phyloP scores from a whole-genome alignment of 2,888 invertebrate genomes.

The Mesorhabditis sp. region DNA sequence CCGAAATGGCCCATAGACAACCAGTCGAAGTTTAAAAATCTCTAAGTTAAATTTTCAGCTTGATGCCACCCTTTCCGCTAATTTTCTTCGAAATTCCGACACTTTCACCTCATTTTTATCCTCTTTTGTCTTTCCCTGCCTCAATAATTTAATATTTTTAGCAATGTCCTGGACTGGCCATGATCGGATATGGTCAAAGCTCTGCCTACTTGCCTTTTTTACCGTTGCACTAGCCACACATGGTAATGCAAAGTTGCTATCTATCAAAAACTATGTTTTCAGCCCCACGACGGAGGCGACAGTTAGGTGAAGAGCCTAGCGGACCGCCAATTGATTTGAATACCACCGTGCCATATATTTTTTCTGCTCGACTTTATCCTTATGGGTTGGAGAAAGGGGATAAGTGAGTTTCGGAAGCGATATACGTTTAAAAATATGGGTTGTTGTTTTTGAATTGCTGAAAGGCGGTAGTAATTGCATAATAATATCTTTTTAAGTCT shows the following conservation, averaged over 20 bases:
- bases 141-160: too few species aligned
- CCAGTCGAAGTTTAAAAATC: too few species aligned
- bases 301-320: constrained; percentile 18
- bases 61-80: too few species aligned
- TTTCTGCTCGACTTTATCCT: constrained; percentile 55
- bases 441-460: too few species aligned
- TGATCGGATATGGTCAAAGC: neutral
- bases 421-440: constrained; percentile 19
- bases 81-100: too few species aligned
- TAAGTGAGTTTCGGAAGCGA: constrained; percentile 19
- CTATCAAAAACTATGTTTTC: neutral
- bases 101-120: too few species aligned
- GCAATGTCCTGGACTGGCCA: constrained; percentile 1
- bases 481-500: too few species aligned
- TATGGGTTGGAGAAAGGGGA: constrained; percentile 50
- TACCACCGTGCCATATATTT: constrained; percentile 56
- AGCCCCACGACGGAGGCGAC: constrained; percentile 13
- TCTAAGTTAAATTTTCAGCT: too few species aligned
- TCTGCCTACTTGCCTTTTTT: neutral
- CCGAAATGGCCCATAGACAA: too few species aligned
- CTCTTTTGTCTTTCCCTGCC: too few species aligned
- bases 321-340: constrained; percentile 49
- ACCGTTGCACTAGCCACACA: neutral
- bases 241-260: neutral
- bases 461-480: too few species aligned